These are phyloP conservation scores for Tipula unca DNA, from an alignment of 2,888 invertebrate genomes.

Conservation along the genomic window DNA sequence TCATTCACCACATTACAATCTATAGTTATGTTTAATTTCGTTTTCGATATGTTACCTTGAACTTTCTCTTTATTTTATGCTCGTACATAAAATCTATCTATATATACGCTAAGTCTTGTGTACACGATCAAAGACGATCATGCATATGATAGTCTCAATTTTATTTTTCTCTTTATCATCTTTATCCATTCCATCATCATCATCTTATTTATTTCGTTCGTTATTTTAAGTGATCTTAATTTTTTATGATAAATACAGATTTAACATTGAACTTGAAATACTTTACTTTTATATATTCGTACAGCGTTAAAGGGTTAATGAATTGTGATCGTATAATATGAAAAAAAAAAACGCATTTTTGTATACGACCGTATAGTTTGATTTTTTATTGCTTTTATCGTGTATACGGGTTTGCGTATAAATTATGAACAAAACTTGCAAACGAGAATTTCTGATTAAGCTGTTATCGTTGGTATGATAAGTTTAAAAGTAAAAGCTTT, in stretches of 20 bases:
- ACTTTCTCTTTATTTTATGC: neutral
- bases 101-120: neutral
- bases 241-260: neutral
- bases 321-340: neutral
- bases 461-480: no score
- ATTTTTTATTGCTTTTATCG: no score
- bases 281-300: neutral
- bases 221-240: neutral
- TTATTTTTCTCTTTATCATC: neutral
- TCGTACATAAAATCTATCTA: neutral
- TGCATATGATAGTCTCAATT: neutral
- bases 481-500: no score
- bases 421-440: no score
- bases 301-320: neutral
- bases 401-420: no score
- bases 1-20: neutral
- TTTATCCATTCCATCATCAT: neutral
- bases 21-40: neutral
- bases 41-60: constrained; percentile 4
- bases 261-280: constrained; percentile 8
- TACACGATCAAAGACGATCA: neutral
- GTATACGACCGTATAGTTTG: no score
- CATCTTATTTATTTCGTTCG: neutral
- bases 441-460: no score
- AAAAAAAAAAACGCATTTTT: no score